These are phyloP conservation scores for Caracal caracal DNA, from an alignment of 2,113 vertebrate genomes.

Conservation along the genomic window DNA sequence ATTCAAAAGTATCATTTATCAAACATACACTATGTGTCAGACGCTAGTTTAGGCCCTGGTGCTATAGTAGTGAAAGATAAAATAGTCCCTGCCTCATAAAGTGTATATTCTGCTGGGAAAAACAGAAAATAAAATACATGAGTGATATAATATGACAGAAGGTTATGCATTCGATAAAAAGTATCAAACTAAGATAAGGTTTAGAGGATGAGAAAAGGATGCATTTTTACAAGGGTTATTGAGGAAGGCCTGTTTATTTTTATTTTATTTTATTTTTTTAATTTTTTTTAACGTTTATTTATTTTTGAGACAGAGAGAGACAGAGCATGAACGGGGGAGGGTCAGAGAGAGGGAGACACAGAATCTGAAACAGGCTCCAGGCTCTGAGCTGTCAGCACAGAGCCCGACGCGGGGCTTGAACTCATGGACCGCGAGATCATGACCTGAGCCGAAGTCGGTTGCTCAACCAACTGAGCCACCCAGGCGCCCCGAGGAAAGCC, in stretches of 20 bases:
- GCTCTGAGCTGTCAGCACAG: no score
- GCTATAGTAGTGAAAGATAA: not conserved
- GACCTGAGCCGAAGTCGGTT: no score
- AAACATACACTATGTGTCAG: not conserved
- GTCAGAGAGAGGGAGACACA: no score
- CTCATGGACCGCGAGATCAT: no score
- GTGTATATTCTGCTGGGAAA: not conserved
- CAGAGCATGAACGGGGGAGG: no score
- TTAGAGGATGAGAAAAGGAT: not conserved
- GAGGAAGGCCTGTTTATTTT: not conserved
- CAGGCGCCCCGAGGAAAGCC: not conserved
- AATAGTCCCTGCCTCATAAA: not conserved
- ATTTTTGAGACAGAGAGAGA: no score
- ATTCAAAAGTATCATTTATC: constrained; percentile 15
- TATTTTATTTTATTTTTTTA: no score
- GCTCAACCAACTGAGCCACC: no score
- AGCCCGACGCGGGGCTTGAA: no score
- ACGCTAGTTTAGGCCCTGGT: not conserved
- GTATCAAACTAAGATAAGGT: not conserved
- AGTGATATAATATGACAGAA: not conserved
- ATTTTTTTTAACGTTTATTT: no score
- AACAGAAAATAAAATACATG: not conserved
- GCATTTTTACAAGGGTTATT: not conserved
- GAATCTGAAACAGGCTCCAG: no score
- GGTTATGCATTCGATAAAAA: not conserved